Base-by-base conservation (phyloP, 2,797 vertebrate genomes). In the Perodicticus potto region DNA sequence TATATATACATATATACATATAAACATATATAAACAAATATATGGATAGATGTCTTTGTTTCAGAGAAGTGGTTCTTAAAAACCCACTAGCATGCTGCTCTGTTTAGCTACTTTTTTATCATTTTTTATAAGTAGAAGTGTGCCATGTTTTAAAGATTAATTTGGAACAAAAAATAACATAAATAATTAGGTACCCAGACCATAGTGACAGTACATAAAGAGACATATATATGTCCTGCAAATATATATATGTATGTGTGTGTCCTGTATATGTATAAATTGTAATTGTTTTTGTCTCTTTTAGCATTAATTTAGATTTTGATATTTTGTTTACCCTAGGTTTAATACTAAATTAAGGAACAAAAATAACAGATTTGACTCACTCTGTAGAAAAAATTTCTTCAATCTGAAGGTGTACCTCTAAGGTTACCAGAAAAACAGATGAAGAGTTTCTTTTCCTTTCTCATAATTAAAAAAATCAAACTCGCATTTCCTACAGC, bases 401-500 rank as follows among this genome's bases (percentile, higher is more conserved):
- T 32, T 96, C 53, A 49, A 1, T 49, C 34, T 63, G 25, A 49
- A 89, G 78, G 83, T 82, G 0, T 20, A 16, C 27, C 61, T 77
- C 65, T 37, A 43, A 84, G 20, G 17, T 89, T 86, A 84, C 32
- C 9, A 89, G 53, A 76, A 83, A 88, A 78, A 69, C 8, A 85
- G 57, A 86, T 37, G 32, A 95, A 73, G 23, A 14, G 13, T 93
- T 89, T 95, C 69, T 96, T 93, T 86, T 86, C 11, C 45, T 55
- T 65, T 86, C 43, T 77, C 25, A 63, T 87, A 59, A 78, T 96
- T 90, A 92, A 95, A 70, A 87, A 84, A 89, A 57, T 63, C 7
- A 86, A 77, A 73, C 45, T 81, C 74, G 12, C 32, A 13, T 55
- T 89, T 95, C 70, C 83, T 63, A 53, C 90, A 77, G 40, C 82